Conservation (phyloP, 2,113 vertebrate genomes). For the Kryptolebias marmoratus region DNA sequence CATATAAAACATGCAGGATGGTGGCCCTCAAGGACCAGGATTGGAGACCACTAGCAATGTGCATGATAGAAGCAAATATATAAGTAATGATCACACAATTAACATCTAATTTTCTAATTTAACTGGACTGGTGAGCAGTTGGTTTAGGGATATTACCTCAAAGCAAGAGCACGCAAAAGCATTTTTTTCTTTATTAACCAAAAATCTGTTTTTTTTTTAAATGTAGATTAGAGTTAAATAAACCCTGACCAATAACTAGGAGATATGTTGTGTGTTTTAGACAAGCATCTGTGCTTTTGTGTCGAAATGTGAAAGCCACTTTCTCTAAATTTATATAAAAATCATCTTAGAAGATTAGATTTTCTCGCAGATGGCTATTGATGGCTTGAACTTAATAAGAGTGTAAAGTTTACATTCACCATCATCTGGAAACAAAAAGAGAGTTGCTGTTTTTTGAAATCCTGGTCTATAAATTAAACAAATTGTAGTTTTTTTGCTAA, state of each 20-base stretch:
- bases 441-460: no score
- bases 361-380: not conserved
- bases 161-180: no score
- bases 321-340: conserved; percentile 1
- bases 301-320: conserved; percentile 6
- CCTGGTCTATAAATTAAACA: not conserved
- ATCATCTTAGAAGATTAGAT: not conserved
- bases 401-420: not conserved
- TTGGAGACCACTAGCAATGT: no score
- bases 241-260: not conserved
- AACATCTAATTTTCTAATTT: no score
- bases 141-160: no score
- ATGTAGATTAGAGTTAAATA: not conserved
- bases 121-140: no score
- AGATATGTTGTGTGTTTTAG: not conserved
- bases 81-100: no score
- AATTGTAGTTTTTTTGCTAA: not conserved
- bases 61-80: no score
- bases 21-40: no score
- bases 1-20: no score
- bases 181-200: no score
- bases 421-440: no score
- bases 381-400: not conserved
- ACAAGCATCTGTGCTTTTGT: not conserved
- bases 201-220: not conserved